Evolutionary conservation across 2,888 invertebrate species (phyloP).

Genomic region (Sphinx pinastri): DNA sequence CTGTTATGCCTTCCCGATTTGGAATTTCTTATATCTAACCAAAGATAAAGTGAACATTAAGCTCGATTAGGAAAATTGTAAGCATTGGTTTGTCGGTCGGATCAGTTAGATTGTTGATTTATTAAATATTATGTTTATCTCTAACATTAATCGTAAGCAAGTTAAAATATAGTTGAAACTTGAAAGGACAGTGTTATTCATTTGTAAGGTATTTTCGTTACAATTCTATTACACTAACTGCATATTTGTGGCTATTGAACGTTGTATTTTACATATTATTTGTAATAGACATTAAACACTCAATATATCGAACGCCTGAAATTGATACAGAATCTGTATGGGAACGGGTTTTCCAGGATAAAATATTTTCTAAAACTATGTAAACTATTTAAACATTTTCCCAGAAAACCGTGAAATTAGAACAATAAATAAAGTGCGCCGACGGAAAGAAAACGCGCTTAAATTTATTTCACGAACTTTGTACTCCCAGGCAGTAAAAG

Average conservation of each 20-base stretch:
- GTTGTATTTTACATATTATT: no score
- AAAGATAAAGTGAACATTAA: conserved; percentile 61
- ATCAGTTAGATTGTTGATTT: conserved; percentile 46
- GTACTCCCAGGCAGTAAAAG: neutral
- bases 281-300: no score
- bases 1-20: conserved; percentile 66
- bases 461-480: neutral
- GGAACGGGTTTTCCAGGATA: no score
- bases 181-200: conserved; percentile 17
- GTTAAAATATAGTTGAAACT: conserved; percentile 7
- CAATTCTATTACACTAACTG: neutral
- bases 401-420: neutral
- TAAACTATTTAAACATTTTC: neutral
- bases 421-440: neutral
- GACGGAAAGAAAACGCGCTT: conserved; percentile 1
- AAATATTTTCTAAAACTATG: neutral
- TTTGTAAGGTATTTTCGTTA: neutral
- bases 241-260: no score
- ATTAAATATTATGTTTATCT: conserved; percentile 32
- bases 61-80: conserved; percentile 55
- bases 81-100: conserved; percentile 42
- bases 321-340: no score
- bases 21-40: conserved; percentile 76
- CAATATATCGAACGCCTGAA: no score
- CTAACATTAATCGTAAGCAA: conserved; percentile 8